phyloP scores from a whole-genome alignment of 2,888 invertebrate species.

The Cheilosia impressa region DNA sequence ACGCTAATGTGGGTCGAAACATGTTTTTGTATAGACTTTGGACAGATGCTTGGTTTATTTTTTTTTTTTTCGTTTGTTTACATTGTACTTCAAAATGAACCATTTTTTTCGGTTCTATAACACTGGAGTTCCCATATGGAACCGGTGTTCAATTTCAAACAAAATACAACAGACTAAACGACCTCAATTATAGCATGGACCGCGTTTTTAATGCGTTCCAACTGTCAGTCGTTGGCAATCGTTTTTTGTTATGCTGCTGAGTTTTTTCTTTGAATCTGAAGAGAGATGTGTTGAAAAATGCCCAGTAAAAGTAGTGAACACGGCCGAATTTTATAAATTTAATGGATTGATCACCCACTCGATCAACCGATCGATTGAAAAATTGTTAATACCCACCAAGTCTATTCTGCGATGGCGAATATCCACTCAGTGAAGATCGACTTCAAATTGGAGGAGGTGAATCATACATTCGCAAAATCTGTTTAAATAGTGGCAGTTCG shows the following conservation, averaged over 20 bases:
- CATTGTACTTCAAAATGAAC: constrained; percentile 36
- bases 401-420: too few species aligned
- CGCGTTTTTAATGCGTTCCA: constrained; percentile 6
- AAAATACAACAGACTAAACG: constrained; percentile 46
- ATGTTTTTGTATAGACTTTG: constrained; percentile 48
- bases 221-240: not conserved
- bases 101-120: not conserved
- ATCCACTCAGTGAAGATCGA: too few species aligned
- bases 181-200: constrained; percentile 41
- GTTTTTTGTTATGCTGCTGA: not conserved
- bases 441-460: too few species aligned
- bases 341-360: too few species aligned
- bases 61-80: constrained; percentile 27
- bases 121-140: not conserved
- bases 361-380: too few species aligned
- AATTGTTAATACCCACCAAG: too few species aligned
- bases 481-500: too few species aligned
- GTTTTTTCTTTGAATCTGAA: too few species aligned
- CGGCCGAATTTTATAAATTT: too few species aligned
- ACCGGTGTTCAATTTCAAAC: constrained; percentile 26
- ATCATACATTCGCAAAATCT: too few species aligned
- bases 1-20: constrained; percentile 57
- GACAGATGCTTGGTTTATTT: constrained; percentile 53
- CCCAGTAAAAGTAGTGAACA: too few species aligned
- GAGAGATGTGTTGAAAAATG: too few species aligned